Evolutionary conservation across 2,888 invertebrate species (phyloP).

Genomic region (Chymomyza caudatula): DNA sequence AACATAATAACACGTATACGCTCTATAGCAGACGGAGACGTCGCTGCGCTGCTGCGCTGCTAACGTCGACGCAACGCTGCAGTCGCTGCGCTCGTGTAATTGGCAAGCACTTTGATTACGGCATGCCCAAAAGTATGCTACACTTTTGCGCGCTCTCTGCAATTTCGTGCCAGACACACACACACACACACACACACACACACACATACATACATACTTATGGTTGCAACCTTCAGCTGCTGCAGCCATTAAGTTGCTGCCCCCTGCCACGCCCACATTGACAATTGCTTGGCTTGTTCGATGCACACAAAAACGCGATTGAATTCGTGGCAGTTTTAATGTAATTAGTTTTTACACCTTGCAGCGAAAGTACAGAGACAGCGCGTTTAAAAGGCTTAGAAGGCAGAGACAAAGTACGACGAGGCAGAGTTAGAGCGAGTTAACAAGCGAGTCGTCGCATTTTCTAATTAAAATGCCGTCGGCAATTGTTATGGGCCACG

Average conservation of each 20-base stretch:
- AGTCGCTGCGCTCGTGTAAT: background rate
- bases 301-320: conserved; percentile 50
- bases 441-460: conserved; percentile 31
- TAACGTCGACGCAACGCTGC: background rate
- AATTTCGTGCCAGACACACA: background rate
- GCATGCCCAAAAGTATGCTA: conserved; percentile 49
- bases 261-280: background rate
- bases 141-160: background rate
- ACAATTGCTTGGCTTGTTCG: background rate
- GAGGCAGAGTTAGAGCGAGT: background rate
- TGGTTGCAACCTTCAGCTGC: background rate
- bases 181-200: background rate
- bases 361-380: conserved; percentile 13
- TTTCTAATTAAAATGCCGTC: conserved; percentile 66
- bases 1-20: background rate
- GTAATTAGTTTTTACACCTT: conserved; percentile 71
- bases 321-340: conserved; percentile 70
- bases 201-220: background rate
- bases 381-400: background rate
- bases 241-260: background rate
- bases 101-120: conserved; percentile 49
- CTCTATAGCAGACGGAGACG: background rate
- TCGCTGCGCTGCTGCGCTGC: background rate
- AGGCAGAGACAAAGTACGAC: background rate
- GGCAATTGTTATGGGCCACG: conserved; percentile 50